Conservation (phyloP, 2,113 vertebrate species). For the Oriolus oriolus region DNA sequence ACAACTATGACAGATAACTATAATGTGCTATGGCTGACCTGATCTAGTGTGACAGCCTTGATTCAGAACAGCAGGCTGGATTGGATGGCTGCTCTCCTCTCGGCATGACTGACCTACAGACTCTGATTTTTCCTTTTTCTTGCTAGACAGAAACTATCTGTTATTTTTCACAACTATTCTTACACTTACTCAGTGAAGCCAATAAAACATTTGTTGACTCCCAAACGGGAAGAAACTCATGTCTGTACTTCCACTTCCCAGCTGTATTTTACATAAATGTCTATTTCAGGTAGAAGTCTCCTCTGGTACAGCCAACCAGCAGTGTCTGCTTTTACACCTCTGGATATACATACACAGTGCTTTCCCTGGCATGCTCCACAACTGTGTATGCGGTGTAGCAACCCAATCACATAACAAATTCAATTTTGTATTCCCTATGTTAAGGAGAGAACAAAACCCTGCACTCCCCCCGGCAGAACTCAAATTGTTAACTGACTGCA, state of each 20-base stretch:
- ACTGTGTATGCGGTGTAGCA: rapidly evolving
- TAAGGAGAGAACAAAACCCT: neutral
- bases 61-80: neutral
- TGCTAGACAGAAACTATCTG: neutral
- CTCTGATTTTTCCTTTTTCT: neutral
- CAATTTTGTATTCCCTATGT: neutral
- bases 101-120: neutral
- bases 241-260: neutral
- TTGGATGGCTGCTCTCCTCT: neutral
- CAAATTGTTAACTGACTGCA: rapidly evolving
- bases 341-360: neutral
- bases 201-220: neutral
- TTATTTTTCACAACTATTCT: neutral
- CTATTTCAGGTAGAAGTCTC: neutral
- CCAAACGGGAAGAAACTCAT: neutral
- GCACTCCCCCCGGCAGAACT: rapidly evolving
- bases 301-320: neutral
- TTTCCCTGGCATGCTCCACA: neutral
- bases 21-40: neutral
- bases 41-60: neutral
- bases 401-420: neutral
- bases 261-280: neutral
- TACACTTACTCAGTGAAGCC: neutral
- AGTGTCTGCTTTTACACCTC: neutral
- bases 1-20: neutral